Percentiles rank a stretch among this genome's conserved stretches.
phyloP scores from a whole-genome alignment of 2,888 invertebrate species.

The Steinernema carpocapsae region DNA sequence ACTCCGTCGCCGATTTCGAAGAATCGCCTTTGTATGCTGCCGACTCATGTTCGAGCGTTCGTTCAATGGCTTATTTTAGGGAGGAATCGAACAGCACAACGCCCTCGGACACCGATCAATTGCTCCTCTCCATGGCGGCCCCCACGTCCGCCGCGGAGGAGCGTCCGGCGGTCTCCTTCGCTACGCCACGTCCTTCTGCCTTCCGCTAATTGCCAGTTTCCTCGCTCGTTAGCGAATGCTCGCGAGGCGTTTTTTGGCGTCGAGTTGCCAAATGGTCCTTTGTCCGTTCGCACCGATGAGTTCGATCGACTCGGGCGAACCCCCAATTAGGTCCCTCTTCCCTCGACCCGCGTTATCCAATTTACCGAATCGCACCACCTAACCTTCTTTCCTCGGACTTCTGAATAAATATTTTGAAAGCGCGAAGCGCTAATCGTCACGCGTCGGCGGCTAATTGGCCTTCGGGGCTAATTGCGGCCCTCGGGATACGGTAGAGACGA shows the following conservation, averaged over 20 bases:
- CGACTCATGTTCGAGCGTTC: too few species aligned
- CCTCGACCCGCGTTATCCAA: slow-evolving; percentile 6
- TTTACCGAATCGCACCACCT: not conserved
- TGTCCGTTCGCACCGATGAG: slow-evolving; percentile 31
- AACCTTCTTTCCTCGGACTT: not conserved
- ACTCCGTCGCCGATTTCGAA: not conserved
- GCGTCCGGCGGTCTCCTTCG: not conserved
- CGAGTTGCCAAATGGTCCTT: slow-evolving; percentile 28
- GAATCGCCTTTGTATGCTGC: too few species aligned
- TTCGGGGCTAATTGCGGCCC: slow-evolving; percentile 21
- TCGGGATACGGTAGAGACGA: not conserved
- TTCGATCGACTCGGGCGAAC: slow-evolving; percentile 11
- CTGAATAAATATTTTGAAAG: slow-evolving; percentile 15
- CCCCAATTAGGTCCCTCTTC: not conserved
- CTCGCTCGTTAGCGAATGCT: not conserved
- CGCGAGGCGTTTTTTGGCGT: slow-evolving; percentile 23
- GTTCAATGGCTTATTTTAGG: too few species aligned
- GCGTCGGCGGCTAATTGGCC: not conserved
- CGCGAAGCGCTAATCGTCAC: not conserved
- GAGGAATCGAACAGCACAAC: too few species aligned
- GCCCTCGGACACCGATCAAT: not conserved
- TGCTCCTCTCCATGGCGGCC: slow-evolving; percentile 2
- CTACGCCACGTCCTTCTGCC: not conserved
- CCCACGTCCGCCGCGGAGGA: slow-evolving; percentile 2
- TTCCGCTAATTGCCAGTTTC: slow-evolving; percentile 34